Evolutionary conservation across 2,888 invertebrate species (phyloP), one percentile per base, ranked within the genome.

Genomic region (Tenthredo scrophulariae): DNA sequence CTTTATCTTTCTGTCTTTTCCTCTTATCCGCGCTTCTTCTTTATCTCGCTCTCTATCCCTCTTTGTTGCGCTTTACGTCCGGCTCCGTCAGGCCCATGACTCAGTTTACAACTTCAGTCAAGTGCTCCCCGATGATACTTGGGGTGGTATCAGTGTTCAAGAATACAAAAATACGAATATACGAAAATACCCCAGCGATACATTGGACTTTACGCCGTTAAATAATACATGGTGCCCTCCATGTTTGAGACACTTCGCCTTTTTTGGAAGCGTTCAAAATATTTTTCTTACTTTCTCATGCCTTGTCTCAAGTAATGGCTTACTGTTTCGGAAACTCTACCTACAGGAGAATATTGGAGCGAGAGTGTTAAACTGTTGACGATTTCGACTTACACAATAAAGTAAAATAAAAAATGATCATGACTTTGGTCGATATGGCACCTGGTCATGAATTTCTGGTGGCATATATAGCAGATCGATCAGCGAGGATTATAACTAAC

Each of bases 71-170:
- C 22, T 40, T 80, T 50, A 67, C n/a, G 67, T 58, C 62, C 26
- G 65, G 46, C 40, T n/a, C 72, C 77, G 67, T 50, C 29, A 62
- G 29, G 46, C 77, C 77, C 50, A 50, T 26, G 84, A 84, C 84
- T 84, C 84, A 77, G 26, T 84, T 84, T 65, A 84, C 79, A 80
- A 80, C 79, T 75, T 40, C 2, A 80, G 80, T 80, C 80, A 62
- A 80, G 80, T 80, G 62, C 80, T 80, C 80, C 62, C 62, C 40
- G 80, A 80, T 80, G 62, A 80, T 80, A 80, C 58, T 80, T 22
- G 37, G 62, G 79, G 80, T 18, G 40, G 80, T 22, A 26, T 62
- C 6, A 40, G 80, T 80, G 29, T 77, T 77, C 77, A 54, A 29
- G 54, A 77, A 80, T 80, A 80, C 80, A 40, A 80, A 80, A 80